Evolutionary conservation across 2,888 invertebrate species (phyloP).

Genomic region (Eupithecia insigniata): DNA sequence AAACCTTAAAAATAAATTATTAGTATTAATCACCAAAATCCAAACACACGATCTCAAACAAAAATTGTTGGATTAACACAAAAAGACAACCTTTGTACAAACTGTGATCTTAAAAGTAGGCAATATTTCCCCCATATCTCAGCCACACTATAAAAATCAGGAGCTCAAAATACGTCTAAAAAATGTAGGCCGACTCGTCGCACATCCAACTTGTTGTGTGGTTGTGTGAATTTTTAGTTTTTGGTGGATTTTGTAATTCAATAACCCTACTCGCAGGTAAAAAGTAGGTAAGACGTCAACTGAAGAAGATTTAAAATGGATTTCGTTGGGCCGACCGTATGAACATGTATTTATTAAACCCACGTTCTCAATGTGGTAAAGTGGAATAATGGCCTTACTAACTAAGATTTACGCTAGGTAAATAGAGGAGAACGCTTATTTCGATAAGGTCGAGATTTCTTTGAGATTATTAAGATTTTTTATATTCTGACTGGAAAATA

Average conservation of each 20-base stretch:
- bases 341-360: constrained; percentile 32
- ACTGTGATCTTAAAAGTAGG: background rate
- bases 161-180: too few species aligned
- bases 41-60: too few species aligned
- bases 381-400: constrained; percentile 42
- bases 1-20: too few species aligned
- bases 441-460: constrained; percentile 29
- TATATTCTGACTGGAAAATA: background rate
- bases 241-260: background rate
- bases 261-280: background rate
- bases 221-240: too few species aligned
- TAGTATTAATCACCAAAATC: too few species aligned
- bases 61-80: background rate
- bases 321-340: background rate
- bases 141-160: too few species aligned
- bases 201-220: too few species aligned
- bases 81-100: background rate
- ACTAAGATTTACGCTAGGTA: constrained; percentile 45
- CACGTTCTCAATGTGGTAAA: constrained; percentile 39
- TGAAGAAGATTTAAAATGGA: background rate
- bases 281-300: background rate
- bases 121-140: background rate
- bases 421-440: constrained; percentile 31
- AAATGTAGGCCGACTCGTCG: too few species aligned
- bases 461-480: constrained; percentile 4